These are phyloP conservation scores for Melanaphis sacchari DNA, from an alignment of 1,140 invertebrate genomes.

Conservation along the genomic window DNA sequence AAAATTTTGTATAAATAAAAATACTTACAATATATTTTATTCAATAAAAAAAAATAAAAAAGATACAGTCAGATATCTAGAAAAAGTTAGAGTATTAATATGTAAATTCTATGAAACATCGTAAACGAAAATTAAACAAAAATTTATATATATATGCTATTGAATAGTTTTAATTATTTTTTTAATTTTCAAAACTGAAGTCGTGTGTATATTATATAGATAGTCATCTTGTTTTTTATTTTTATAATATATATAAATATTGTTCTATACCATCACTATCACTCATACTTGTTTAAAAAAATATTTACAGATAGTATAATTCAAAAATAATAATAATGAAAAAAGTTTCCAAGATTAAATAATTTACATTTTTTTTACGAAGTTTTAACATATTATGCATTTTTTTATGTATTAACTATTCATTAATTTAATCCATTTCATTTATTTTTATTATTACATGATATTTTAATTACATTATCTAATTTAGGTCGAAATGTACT, in stretches of 20 bases:
- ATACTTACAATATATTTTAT: too few relatives aligned
- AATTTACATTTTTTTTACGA: background rate
- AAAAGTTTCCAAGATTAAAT: background rate
- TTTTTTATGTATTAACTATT: background rate
- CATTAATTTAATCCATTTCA: background rate
- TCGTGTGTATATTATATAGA: too few relatives aligned
- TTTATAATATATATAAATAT: too few relatives aligned
- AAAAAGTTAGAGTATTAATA: background rate
- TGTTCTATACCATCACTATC: too few relatives aligned
- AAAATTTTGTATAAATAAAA: too few relatives aligned
- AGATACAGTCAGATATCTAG: background rate
- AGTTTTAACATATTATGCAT: background rate
- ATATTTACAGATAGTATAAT: too few relatives aligned
- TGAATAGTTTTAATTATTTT: background rate
- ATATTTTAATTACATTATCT: background rate
- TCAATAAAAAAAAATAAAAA: background rate
- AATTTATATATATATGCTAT: background rate
- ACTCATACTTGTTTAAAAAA: too few relatives aligned
- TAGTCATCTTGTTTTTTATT: too few relatives aligned
- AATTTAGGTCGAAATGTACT: background rate
- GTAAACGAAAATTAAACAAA: too few relatives aligned
- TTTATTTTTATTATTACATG: background rate
- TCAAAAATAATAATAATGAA: too few relatives aligned
- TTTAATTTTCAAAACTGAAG: background rate
- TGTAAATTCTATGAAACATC: too few relatives aligned